These are phyloP conservation scores for Casuarius casuarius DNA, from an alignment of 2,113 vertebrate species.

Conservation along the genomic window DNA sequence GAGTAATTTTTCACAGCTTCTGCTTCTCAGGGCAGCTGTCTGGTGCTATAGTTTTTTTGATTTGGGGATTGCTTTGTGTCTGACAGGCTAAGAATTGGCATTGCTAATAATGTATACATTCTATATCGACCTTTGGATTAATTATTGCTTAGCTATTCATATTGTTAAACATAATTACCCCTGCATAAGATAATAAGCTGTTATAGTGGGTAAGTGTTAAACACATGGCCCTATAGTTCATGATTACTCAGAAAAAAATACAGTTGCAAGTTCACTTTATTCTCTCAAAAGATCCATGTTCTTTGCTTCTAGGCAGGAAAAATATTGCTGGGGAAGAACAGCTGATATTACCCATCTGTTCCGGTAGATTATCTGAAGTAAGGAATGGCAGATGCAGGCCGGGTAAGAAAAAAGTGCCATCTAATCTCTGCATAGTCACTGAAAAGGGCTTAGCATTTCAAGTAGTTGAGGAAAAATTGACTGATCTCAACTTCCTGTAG, in stretches of 20 bases:
- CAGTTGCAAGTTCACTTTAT: not conserved
- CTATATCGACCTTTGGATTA: not conserved
- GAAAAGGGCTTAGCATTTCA: slow-evolving; percentile 33
- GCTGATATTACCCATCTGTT: not conserved
- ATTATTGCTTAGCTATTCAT: not conserved
- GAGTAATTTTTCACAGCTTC: not conserved
- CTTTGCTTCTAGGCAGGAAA: not conserved
- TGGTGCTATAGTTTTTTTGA: not conserved
- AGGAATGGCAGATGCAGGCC: not conserved
- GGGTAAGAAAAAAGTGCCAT: not conserved
- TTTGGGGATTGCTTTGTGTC: no score
- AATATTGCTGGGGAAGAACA: not conserved
- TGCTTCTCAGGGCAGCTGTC: not conserved
- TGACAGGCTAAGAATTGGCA: not conserved
- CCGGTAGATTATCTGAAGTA: not conserved
- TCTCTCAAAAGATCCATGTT: not conserved
- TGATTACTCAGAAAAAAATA: not conserved
- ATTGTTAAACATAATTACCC: not conserved
- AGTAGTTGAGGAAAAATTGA: slow-evolving; percentile 20
- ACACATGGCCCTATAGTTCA: accelerated
- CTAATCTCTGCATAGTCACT: not conserved
- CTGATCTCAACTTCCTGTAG: slow-evolving; percentile 5
- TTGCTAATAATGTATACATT: not conserved
- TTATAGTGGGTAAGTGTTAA: not conserved
- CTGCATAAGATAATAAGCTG: not conserved